These are phyloP conservation scores for Entomyzon cyanotis DNA, from an alignment of 2,113 vertebrate genomes.

Conservation along the genomic window DNA sequence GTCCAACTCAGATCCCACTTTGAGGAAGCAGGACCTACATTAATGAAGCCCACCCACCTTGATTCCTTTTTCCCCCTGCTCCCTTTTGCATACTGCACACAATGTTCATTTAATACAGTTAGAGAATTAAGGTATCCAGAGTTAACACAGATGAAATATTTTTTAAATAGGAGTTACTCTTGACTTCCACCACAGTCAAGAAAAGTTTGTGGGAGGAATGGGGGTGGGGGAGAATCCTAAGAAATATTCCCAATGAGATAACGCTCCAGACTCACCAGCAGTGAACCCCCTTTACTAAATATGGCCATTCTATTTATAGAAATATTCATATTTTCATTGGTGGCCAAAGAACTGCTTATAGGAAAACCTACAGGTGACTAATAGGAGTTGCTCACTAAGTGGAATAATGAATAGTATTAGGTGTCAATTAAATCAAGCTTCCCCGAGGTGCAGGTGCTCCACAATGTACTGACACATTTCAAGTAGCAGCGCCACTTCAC, in stretches of 20 bases:
- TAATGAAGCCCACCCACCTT: conserved; percentile 22
- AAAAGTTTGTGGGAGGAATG: conserved; percentile 49
- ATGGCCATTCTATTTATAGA: conserved; percentile 89
- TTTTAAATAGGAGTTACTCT: conserved; percentile 13
- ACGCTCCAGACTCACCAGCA: conserved; percentile 48
- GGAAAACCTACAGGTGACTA: conserved; percentile 95
- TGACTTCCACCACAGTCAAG: neutral
- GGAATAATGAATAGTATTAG: conserved; percentile 99
- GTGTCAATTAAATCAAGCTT: conserved; percentile 99
- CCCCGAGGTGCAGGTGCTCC: conserved; percentile 96
- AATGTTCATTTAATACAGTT: neutral
- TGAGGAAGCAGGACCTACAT: neutral
- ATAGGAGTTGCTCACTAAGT: conserved; percentile 98
- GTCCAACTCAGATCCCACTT: neutral
- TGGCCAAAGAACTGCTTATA: conserved; percentile 84
- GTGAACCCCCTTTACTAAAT: conserved; percentile 78
- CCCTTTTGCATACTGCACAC: neutral
- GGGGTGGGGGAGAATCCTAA: neutral
- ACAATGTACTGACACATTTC: conserved; percentile 95
- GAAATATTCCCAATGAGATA: conserved; percentile 31
- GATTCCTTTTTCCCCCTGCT: neutral
- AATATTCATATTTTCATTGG: conserved; percentile 86
- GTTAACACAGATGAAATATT: conserved; percentile 11
- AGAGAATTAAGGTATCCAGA: neutral
- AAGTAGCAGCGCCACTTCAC: conserved; percentile 96